Conservation (phyloP, 2,113 vertebrate genomes). For the Hemiprocne comata region DNA sequence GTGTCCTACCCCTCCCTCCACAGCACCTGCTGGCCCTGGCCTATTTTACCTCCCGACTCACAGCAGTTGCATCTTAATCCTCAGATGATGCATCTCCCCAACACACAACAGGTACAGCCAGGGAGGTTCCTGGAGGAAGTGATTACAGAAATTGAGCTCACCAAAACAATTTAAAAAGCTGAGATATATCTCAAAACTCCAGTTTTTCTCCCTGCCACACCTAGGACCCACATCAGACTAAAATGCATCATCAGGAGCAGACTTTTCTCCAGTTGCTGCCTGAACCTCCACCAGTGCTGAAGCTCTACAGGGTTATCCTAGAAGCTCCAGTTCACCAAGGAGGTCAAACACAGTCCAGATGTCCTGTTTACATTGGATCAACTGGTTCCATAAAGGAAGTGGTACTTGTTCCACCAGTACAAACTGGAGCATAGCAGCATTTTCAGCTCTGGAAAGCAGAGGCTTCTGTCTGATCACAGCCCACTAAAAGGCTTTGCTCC, state of each 20-base stretch:
- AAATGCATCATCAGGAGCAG: background rate
- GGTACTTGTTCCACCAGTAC: background rate
- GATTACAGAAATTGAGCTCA: background rate
- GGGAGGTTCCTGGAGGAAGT: background rate
- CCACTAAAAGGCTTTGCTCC: background rate
- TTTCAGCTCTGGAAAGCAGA: background rate
- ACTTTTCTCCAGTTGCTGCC: background rate
- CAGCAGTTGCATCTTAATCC: background rate
- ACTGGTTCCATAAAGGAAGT: background rate
- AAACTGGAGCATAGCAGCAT: background rate
- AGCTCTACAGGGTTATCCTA: background rate
- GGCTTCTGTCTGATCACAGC: background rate
- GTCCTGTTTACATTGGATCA: background rate
- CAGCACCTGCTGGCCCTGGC: background rate
- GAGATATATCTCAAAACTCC: background rate
- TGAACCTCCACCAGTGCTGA: background rate
- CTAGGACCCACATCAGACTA: background rate
- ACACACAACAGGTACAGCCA: background rate
- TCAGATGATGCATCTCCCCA: background rate
- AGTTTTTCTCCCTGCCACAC: background rate
- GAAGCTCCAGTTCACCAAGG: background rate
- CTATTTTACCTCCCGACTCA: background rate
- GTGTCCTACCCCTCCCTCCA: background rate
- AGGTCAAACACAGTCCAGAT: background rate
- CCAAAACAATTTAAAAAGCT: background rate